Evolutionary conservation across 2,797 vertebrate species (phyloP).

Genomic region (Pogoniulus pusillus): DNA sequence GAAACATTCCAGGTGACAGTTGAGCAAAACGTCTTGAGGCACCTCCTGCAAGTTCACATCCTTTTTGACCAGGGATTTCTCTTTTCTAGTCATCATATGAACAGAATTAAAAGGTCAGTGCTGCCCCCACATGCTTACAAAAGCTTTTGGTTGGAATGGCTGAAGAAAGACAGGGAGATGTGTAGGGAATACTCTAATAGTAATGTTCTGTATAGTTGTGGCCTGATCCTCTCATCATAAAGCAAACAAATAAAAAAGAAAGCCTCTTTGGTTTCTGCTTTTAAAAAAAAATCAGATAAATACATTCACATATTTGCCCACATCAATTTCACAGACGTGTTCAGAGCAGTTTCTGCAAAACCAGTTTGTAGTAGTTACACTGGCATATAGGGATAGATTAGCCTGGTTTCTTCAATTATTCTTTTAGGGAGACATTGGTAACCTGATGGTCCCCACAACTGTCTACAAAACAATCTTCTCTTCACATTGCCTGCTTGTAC

Average conservation of each 20-base stretch:
- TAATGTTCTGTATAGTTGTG: neutral
- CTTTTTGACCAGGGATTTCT: neutral
- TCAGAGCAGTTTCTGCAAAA: neutral
- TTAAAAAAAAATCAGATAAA: neutral
- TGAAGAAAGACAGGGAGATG: neutral
- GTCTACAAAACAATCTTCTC: neutral
- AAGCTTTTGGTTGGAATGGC: constrained; percentile 29
- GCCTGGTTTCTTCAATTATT: neutral
- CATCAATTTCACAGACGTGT: neutral
- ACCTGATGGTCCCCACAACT: neutral
- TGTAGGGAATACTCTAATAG: neutral
- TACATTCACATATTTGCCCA: neutral
- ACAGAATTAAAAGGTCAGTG: constrained; percentile 57
- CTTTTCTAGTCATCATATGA: constrained; percentile 6
- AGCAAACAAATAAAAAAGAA: neutral
- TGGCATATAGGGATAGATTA: neutral
- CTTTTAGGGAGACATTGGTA: neutral
- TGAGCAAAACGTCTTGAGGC: neutral
- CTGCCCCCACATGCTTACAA: constrained; percentile 55
- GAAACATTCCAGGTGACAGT: rapidly evolving
- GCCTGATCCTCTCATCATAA: neutral
- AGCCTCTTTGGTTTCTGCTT: neutral
- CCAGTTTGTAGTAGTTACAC: neutral
- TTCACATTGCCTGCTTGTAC: neutral
- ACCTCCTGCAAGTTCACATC: neutral